These are phyloP conservation scores for Meiosimyza platycephala DNA, from an alignment of 2,888 invertebrate genomes.

Conservation along the genomic window DNA sequence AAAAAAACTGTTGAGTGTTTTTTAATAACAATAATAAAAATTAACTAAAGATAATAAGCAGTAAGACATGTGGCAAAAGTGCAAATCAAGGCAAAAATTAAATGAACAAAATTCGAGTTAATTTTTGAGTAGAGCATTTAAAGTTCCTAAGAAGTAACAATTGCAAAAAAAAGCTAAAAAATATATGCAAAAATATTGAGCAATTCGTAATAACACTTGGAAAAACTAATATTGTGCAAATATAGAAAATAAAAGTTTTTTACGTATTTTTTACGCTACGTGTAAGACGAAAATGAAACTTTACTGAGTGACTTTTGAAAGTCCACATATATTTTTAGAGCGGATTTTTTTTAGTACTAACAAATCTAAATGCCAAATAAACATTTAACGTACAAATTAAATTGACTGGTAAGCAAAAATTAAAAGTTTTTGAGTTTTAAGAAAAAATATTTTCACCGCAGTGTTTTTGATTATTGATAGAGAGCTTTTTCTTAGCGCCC, in stretches of 20 bases:
- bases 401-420: conserved; percentile 38
- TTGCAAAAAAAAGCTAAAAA: neutral
- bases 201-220: no score
- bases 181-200: neutral
- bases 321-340: neutral
- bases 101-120: neutral
- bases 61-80: neutral
- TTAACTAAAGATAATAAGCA: neutral
- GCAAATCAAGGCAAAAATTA: conserved; percentile 13
- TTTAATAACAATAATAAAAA: no score
- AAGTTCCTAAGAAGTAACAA: neutral
- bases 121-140: no score
- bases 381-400: conserved; percentile 29
- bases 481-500: conserved; percentile 10
- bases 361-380: conserved; percentile 7
- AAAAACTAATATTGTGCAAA: no score
- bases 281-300: no score
- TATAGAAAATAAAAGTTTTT: no score
- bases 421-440: neutral
- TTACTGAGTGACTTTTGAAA: no score
- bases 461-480: neutral
- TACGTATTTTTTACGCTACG: no score
- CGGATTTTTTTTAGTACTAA: neutral
- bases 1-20: no score
- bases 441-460: neutral